Evolutionary conservation across 1,140 invertebrate species (phyloP), one percentile per base, ranked within the genome.

Genomic region (Heterodera schachtii): DNA sequence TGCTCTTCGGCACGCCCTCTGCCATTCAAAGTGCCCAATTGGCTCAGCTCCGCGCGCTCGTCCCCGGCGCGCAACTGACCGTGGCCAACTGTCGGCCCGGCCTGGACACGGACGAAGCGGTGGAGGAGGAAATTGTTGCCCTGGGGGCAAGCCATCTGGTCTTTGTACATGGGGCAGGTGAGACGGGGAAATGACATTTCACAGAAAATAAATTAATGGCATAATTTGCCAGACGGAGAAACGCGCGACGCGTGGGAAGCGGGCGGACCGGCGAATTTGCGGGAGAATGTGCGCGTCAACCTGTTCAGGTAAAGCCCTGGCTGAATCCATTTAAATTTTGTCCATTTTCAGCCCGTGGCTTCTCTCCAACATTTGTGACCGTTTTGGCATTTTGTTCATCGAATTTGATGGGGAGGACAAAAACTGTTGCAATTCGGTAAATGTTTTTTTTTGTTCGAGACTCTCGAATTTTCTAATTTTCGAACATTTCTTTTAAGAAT

Each of bases 251-350:
- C 57, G 21, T 74, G 73, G 73, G 73, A 74, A 74, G 31, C n/a
- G 9, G 73, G 73, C 8, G 73, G 73, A 6, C 73, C 73, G 57
- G 3, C 73, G 3, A 74, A 74, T 44, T 74, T 74, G 41, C 47
- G 57, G 73, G 73, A 74, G n/a, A 74, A 74, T 44, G 57, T 74
- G 19, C 21, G 73, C 3, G 9, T n/a, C 73, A 74, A 74, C 57
- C 8, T 74, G 41, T 74, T 74, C 31, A 64, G 57, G 57, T 64
- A 19, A 13, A 64, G 2, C 57, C 57, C 1, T 4, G 16, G 16
- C 3, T 64, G 57, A 5, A 64, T 4, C 9, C 57, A 60, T 19
- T 19, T 5, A 19, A 19, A 64, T 64, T 11, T 5, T 52, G 6
- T 52, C 49, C 49, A 2, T 19, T 13, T 60, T 64, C 5, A 52